Conservation (phyloP, 2,888 invertebrate species). For the Himalopsyche kuldschensis region DNA sequence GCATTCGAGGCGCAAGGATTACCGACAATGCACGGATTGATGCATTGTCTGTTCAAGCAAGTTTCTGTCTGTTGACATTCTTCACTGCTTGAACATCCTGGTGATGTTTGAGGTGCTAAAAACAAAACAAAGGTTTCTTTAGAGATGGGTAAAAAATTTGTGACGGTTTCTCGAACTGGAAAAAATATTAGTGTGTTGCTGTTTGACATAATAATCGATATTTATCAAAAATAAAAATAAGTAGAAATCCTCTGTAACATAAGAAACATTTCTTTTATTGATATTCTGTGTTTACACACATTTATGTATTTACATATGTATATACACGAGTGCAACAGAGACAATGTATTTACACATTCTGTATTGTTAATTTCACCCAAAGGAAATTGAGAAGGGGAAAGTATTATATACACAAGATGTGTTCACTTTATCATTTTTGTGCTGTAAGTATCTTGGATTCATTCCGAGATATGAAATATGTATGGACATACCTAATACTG, state of each 20-base stretch:
- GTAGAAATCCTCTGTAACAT: constrained; percentile 1
- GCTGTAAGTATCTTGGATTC: background rate
- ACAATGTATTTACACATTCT: background rate
- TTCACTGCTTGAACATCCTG: constrained; percentile 69
- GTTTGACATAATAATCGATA: constrained; percentile 5
- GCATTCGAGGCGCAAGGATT: constrained; percentile 79
- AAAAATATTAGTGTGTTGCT: constrained; percentile 37
- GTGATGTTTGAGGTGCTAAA: constrained; percentile 50
- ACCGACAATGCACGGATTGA: constrained; percentile 71
- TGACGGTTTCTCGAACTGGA: background rate
- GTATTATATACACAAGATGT: background rate
- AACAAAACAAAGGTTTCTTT: background rate
- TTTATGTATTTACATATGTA: constrained; percentile 15
- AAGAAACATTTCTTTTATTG: background rate
- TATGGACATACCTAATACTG: constrained; percentile 20
- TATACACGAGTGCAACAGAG: background rate
- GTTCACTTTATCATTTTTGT: background rate
- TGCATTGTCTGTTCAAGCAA: constrained; percentile 72
- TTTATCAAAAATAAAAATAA: background rate
- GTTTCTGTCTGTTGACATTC: constrained; percentile 74
- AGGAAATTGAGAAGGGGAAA: background rate
- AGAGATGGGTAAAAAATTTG: background rate
- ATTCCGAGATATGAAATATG: background rate
- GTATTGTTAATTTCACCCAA: background rate
- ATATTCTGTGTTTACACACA: background rate